Evolutionary conservation across 2,888 invertebrate genomes (phyloP), one percentile per base, ranked within the genome.

Genomic region (Trichacis sp.): DNA sequence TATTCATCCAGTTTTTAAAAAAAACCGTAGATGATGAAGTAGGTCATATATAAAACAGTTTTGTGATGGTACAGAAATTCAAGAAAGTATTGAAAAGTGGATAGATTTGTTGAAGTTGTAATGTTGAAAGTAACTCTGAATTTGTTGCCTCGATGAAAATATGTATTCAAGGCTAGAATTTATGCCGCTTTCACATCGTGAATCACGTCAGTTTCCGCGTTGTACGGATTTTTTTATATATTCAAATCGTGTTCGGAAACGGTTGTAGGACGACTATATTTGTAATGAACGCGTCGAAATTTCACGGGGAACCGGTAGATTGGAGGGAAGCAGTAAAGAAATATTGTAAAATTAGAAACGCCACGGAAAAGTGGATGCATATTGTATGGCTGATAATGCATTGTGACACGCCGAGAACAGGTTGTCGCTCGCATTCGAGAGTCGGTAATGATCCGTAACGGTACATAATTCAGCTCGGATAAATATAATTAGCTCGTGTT

Each of bases 381-480:
- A 57, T 65, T 61, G 61, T 64, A 60, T 60, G 52, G 48, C 53
- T 53, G 50, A 59, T 54, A 63, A 52, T 38, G 55, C 64, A 56
- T 58, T 64, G 58, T 57, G 60, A 65, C 62, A 65, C 49, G 63
- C 50, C 60, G 57, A 43, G 63, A 69, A 65, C 65, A 57, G 63
- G 59, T 69, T 64, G 65, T 63, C 63, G 48, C 60, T 57, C 51
- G 63, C 55, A 56, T 57, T 66, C 68, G 66, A 68, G 66, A 68
- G 70, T 63, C 63, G 62, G 65, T 73, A 73, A 73, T 73, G 72
- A 72, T 71, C 69, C 72, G 69, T 72, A 73, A 72, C 71, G 71
- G 70, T 70, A 67, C 59, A 61, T 61, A 64, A 69, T 69, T 55
- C 60, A 48, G 48, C 63, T 58, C 58, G 58, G 63, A 65, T 68